Base-by-base conservation (phyloP, 2,797 vertebrate species). In the Bradypodion pumilum region DNA sequence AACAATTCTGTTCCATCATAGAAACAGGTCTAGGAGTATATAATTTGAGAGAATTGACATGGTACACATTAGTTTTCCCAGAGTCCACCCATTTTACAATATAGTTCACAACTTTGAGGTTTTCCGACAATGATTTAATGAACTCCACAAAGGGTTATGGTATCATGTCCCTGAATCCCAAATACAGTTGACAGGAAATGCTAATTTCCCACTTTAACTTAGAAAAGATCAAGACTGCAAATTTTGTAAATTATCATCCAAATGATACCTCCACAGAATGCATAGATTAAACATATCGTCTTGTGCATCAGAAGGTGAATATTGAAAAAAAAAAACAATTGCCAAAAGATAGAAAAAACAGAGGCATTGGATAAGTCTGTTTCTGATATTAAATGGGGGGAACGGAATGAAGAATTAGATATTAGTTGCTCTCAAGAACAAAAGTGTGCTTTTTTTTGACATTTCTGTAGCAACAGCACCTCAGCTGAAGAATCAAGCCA, bases 1-100 rank as follows among this genome's bases (percentile, higher is more conserved):
- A 90, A 89, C 56, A 60, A 8, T 85, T 70, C 16, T 60, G 59
- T 85, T 82, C 78, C 91, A 84, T 90, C n/a, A n/a, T n/a, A n/a
- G n/a, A n/a, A n/a, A n/a, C n/a, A n/a, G n/a, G n/a, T n/a, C n/a
- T n/a, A n/a, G n/a, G n/a, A n/a, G n/a, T n/a, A n/a, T n/a, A n/a
- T n/a, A n/a, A n/a, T n/a, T n/a, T n/a, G n/a, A n/a, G n/a, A n/a
- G n/a, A n/a, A n/a, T n/a, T n/a, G n/a, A n/a, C n/a, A n/a, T n/a
- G n/a, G n/a, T n/a, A n/a, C n/a, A n/a, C n/a, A n/a, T n/a, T n/a
- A n/a, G n/a, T n/a, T n/a, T n/a, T n/a, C n/a, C n/a, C n/a, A n/a
- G n/a, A n/a, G n/a, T n/a, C n/a, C n/a, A n/a, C n/a, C n/a, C n/a
- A n/a, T n/a, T n/a, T n/a, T n/a, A n/a, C n/a, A n/a, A n/a, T n/a